Evolutionary conservation across 2,888 invertebrate species (phyloP).

Genomic region (Calephelis perditalis): DNA sequence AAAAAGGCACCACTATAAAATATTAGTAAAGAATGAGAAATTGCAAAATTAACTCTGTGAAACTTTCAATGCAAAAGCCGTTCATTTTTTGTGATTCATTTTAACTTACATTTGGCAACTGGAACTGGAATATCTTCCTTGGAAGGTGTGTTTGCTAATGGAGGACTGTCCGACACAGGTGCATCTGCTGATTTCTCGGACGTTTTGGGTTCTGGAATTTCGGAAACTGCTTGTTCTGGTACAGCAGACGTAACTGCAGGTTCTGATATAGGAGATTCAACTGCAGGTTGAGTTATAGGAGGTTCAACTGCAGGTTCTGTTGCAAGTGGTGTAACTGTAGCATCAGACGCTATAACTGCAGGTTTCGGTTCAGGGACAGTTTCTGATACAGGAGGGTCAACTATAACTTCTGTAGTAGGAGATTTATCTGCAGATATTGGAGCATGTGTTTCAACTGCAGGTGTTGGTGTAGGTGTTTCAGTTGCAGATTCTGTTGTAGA

Average conservation of each 20-base stretch:
- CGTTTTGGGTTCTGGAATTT: constrained; percentile 4
- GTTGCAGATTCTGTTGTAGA: constrained; percentile 26
- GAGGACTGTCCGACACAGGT: constrained; percentile 53
- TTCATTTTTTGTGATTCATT: constrained; percentile 36
- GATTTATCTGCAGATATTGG: background rate
- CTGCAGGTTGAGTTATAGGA: constrained; percentile 20
- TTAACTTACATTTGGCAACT: constrained; percentile 67
- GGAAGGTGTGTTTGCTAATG: constrained; percentile 61
- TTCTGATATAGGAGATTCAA: constrained; percentile 22
- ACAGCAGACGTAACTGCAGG: constrained; percentile 21
- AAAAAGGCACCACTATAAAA: constrained; percentile 54
- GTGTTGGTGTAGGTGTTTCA: constrained; percentile 29
- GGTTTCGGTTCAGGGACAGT: constrained; percentile 20
- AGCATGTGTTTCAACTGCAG: constrained; percentile 16
- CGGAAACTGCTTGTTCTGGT: constrained; percentile 20
- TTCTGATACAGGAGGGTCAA: background rate
- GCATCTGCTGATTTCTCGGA: constrained; percentile 25
- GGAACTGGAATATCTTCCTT: constrained; percentile 54
- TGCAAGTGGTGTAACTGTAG: constrained; percentile 19
- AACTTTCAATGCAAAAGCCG: constrained; percentile 65
- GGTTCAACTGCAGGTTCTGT: constrained; percentile 23
- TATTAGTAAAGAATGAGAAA: constrained; percentile 70
- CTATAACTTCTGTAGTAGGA: background rate
- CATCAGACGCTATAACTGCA: background rate
- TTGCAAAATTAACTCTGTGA: constrained; percentile 72